A percentile compares a stretch with the other conserved stretches of the same genome.
Evolutionary conservation across 1,140 invertebrate species (phyloP).

Genomic region (Drosophila pectinifera): DNA sequence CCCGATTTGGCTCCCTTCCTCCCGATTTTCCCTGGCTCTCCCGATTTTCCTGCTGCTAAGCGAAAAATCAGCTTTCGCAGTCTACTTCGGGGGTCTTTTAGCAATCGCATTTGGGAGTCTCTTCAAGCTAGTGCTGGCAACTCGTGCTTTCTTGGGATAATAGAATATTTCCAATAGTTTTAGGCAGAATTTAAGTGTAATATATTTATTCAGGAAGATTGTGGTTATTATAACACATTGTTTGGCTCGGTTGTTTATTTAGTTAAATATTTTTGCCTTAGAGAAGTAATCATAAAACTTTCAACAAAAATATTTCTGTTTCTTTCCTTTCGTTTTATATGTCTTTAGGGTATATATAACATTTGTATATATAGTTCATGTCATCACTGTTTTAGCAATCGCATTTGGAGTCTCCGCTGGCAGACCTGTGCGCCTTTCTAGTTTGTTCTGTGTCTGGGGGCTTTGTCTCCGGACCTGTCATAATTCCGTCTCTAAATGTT

Average conservation of each 20-base stretch:
- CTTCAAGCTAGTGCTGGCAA: not conserved
- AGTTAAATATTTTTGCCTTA: not conserved
- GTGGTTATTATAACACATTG: too few species aligned
- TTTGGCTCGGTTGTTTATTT: too few species aligned
- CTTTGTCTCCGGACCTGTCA: constrained; percentile 58
- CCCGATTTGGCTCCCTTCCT: not conserved
- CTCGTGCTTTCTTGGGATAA: not conserved
- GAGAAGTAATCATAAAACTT: not conserved
- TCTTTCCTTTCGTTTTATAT: too few species aligned
- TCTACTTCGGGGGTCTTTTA: constrained; percentile 25
- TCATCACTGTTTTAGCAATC: constrained; percentile 20
- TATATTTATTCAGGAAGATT: too few species aligned
- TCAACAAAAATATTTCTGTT: too few species aligned
- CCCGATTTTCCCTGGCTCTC: not conserved
- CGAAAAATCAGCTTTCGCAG: constrained; percentile 61
- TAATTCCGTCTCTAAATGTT: constrained; percentile 74
- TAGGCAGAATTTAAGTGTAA: too few species aligned
- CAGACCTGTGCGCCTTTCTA: constrained; percentile 16
- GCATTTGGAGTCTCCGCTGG: constrained; percentile 15
- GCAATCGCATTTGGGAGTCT: constrained; percentile 10
- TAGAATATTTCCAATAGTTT: not conserved
- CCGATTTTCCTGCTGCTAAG: constrained; percentile 33
- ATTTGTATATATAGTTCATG: not conserved
- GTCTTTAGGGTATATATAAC: too few species aligned
- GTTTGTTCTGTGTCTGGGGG: constrained; percentile 42